Evolutionary conservation across 2,113 vertebrate species (phyloP).

Genomic region (Hemibagrus wyckioides): DNA sequence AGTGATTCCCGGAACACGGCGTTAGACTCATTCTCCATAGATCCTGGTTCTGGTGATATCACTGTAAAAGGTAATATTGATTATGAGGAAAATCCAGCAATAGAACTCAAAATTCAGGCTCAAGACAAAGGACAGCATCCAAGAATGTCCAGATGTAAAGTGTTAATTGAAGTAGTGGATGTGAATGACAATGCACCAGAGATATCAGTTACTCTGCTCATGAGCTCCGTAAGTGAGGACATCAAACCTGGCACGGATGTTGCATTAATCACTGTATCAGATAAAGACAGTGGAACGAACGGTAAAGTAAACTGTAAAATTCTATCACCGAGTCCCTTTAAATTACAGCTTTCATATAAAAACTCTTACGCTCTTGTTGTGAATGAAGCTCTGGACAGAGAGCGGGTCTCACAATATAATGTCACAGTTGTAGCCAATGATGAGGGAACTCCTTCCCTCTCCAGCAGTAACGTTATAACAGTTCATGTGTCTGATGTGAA

Average conservation of each 20-base stretch:
- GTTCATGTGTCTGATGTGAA: conserved; percentile 72
- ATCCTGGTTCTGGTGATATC: conserved; percentile 62
- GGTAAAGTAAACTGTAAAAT: conserved; percentile 71
- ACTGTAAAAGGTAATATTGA: conserved; percentile 72
- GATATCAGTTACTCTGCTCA: conserved; percentile 70
- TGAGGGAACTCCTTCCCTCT: conserved; percentile 67
- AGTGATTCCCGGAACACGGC: conserved; percentile 66
- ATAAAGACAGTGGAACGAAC: conserved; percentile 75
- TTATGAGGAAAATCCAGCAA: conserved; percentile 71
- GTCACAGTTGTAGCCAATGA: conserved; percentile 69
- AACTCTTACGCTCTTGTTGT: conserved; percentile 73
- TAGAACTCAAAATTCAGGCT: conserved; percentile 77
- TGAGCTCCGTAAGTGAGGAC: conserved; percentile 71
- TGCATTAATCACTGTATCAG: conserved; percentile 74
- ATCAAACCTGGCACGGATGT: conserved; percentile 72
- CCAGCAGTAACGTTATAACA: conserved; percentile 60
- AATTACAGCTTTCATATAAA: conserved; percentile 69
- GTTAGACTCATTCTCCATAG: conserved; percentile 59
- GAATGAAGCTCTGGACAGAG: conserved; percentile 72
- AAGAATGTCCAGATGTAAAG: conserved; percentile 60
- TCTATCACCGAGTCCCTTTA: conserved; percentile 70
- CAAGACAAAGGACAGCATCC: conserved; percentile 69
- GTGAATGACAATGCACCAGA: conserved; percentile 82
- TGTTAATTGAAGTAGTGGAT: conserved; percentile 77
- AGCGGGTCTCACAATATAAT: conserved; percentile 65